Base-by-base conservation (phyloP, 2,113 vertebrate genomes). In the Poicephalus gulielmi region DNA sequence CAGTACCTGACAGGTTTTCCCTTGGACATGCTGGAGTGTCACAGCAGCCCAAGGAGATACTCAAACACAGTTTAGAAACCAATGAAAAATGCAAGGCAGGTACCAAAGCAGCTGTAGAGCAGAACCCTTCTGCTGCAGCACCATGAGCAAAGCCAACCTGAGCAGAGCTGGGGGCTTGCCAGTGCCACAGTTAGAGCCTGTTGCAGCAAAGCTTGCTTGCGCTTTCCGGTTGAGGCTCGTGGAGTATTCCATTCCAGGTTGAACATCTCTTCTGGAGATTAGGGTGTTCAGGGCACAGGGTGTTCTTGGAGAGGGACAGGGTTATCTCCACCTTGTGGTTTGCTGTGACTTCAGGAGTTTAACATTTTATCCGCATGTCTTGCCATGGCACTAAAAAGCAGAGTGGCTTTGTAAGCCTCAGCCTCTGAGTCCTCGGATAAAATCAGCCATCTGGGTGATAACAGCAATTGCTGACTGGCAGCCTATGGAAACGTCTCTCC, bases 371-470 rank as follows among this genome's bases (percentile, higher is more conserved):
- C 79, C 30, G 82, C 43, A 52, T 9, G 6, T 90, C 93, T 93
- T 12, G 41, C 74, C 5, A 10, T 62, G 88, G 77, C 96, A 94
- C 11, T 18, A 73, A 92, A 76, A 52, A 70, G 66, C 12, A 0
- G 44, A 79, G 86, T 91, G 47, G 83, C 62, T 8, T 70, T 52
- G 77, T 47, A 53, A 92, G 92, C 83, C 80, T 43, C 92, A 81
- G 91, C 86, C 93, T 77, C 83, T 82, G 78, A 95, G 97, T 97
- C 97, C 97, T 95, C 82, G 16, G 75, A 95, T 96, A 91, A 94
- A 96, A 94, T 92, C 76, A 95, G 85, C 98, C 97, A 95, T 97
- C 97, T 97, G 97, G 96, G 97, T 92, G 93, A 96, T 97, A 92
- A 80, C 76, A 37, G 95, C 85, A 75, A 67, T 81, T 76, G 95